phyloP scores from a whole-genome alignment of 64 coral and sea anemone species.

The Astreopora myriophthalma region DNA sequence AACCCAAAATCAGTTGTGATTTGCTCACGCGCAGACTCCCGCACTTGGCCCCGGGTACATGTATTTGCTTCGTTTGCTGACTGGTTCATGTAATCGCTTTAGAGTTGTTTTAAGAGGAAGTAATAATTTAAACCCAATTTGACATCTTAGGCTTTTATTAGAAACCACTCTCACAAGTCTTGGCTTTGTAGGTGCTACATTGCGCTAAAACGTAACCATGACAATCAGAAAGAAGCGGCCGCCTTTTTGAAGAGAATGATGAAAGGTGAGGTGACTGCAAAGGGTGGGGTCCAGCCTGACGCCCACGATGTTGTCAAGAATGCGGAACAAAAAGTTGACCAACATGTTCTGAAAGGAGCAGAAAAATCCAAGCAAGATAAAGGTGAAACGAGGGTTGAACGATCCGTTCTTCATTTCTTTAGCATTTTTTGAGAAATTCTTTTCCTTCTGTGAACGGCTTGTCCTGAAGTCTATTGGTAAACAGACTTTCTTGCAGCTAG shows the following conservation, averaged over 20 bases:
- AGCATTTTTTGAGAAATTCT: no score
- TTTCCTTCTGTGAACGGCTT: no score
- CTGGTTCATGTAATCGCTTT: no score
- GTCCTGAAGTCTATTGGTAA: no score
- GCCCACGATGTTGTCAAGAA: neutral
- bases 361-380: neutral
- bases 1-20: no score
- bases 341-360: neutral
- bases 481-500: no score
- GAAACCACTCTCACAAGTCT: neutral
- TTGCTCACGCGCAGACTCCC: no score
- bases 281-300: neutral
- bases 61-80: no score
- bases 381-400: neutral
- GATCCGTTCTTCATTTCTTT: neutral
- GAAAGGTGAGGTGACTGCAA: neutral
- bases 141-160: neutral
- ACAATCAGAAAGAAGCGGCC: constrained; percentile 10
- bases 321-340: neutral
- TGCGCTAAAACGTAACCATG: constrained; percentile 49
- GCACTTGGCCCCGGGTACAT: no score
- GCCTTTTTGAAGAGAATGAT: constrained; percentile 32
- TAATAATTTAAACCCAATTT: no score
- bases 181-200: constrained; percentile 34
- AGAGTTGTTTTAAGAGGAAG: no score